A percentile compares a stretch with the other conserved stretches of the same genome.
These are phyloP conservation scores for Agriopis leucophaearia DNA, from an alignment of 2,888 invertebrate genomes.

Conservation along the genomic window DNA sequence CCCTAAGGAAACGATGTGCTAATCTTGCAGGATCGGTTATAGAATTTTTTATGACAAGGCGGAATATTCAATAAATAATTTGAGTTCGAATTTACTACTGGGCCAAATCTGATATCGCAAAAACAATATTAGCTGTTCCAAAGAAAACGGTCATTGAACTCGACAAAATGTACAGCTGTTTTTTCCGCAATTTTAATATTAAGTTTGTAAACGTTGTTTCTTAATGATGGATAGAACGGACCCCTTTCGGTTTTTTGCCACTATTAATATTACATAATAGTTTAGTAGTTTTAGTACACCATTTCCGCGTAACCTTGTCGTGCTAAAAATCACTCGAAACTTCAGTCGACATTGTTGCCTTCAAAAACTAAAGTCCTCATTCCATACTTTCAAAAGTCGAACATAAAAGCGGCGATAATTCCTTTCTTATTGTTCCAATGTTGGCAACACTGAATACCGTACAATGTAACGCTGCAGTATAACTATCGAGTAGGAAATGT, in stretches of 20 bases:
- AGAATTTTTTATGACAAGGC: conserved; percentile 9
- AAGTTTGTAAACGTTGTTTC: too few species aligned
- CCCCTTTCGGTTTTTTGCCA: too few species aligned
- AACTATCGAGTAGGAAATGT: conserved; percentile 5
- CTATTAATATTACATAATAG: not conserved
- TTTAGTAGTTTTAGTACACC: not conserved
- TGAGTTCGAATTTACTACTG: not conserved
- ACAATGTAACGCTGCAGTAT: conserved; percentile 13
- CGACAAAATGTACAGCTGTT: too few species aligned
- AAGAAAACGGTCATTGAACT: too few species aligned
- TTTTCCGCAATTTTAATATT: too few species aligned
- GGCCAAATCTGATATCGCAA: too few species aligned
- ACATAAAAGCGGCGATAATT: conserved; percentile 37
- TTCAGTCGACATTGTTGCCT: conserved; percentile 16
- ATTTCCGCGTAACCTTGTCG: too few species aligned
- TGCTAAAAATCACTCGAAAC: not conserved
- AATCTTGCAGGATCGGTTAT: conserved; percentile 10
- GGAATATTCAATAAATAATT: not conserved
- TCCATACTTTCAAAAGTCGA: conserved; percentile 28
- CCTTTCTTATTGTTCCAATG: conserved; percentile 42
- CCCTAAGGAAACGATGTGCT: not conserved
- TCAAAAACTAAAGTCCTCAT: conserved; percentile 32
- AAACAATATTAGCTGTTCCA: too few species aligned
- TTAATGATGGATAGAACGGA: too few species aligned
- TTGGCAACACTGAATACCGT: conserved; percentile 41